Percentiles rank a stretch among this genome's conserved stretches.
Conservation (phyloP, 2,888 invertebrate species). For the Parnassius glacialis region DNA sequence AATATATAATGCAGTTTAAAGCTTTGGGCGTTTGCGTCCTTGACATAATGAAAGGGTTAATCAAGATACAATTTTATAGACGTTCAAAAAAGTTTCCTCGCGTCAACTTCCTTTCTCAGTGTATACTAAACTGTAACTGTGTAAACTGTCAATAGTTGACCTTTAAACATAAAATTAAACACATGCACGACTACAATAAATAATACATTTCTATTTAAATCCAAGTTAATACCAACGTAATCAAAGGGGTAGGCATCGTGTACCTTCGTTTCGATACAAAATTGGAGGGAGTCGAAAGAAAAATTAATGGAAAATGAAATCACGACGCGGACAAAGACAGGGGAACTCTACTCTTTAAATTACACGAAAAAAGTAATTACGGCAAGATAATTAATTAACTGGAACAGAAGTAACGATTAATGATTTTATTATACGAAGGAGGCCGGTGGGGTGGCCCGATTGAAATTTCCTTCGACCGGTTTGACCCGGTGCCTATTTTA, state of each 20-base stretch:
- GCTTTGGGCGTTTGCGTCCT: too few species aligned
- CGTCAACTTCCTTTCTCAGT: too few species aligned
- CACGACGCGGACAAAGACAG: slow-evolving; percentile 78
- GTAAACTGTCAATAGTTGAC: too few species aligned
- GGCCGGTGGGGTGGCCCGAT: slow-evolving; percentile 68
- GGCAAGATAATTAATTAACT: slow-evolving; percentile 81
- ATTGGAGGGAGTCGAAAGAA: slow-evolving; percentile 83
- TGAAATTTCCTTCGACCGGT: slow-evolving; percentile 65
- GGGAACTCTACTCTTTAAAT: slow-evolving; percentile 81
- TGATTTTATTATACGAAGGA: slow-evolving; percentile 80
- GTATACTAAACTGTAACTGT: too few species aligned
- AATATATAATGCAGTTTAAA: too few species aligned
- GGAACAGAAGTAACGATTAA: slow-evolving; percentile 81
- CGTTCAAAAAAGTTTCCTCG: too few species aligned
- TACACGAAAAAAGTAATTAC: slow-evolving; percentile 82
- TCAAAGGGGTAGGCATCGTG: slow-evolving; percentile 77
- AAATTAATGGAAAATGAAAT: slow-evolving; percentile 81
- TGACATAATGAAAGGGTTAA: too few species aligned
- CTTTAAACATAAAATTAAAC: slow-evolving; percentile 34
- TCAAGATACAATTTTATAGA: too few species aligned
- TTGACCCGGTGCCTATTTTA: slow-evolving; percentile 31
- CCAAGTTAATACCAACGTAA: slow-evolving; percentile 62
- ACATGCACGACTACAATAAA: slow-evolving; percentile 50
- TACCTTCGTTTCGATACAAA: slow-evolving; percentile 73
- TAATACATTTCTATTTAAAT: slow-evolving; percentile 77